phyloP scores from a whole-genome alignment of 2,113 vertebrate genomes.

The Mesitornis unicolor region DNA sequence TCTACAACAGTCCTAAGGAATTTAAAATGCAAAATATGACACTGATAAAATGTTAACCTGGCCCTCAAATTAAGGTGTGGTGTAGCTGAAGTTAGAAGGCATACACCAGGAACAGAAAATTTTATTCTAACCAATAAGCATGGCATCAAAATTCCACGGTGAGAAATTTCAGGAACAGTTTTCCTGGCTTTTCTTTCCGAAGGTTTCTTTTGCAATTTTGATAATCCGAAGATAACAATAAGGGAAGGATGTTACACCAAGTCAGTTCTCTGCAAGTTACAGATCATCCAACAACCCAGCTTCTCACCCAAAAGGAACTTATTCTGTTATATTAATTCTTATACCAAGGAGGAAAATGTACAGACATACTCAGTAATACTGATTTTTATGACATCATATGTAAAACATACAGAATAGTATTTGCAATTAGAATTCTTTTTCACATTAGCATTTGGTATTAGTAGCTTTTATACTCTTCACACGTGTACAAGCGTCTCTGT shows the following conservation, averaged over 20 bases:
- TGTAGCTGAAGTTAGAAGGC: background rate
- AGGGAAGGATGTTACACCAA: background rate
- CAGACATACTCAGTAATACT: background rate
- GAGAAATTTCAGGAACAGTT: background rate
- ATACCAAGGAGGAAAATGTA: background rate
- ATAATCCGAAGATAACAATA: background rate
- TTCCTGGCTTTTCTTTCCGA: background rate
- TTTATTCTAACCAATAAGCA: background rate
- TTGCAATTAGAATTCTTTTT: background rate
- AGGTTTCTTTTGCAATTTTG: background rate
- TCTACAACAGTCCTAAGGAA: background rate
- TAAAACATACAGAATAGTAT: background rate
- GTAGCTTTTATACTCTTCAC: background rate
- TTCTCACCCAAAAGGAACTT: background rate
- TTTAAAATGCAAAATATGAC: background rate
- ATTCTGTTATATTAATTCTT: background rate
- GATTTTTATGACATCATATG: background rate
- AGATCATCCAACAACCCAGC: background rate
- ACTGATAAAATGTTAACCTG: background rate
- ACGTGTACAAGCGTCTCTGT: background rate
- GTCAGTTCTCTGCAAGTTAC: background rate
- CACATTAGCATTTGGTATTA: background rate
- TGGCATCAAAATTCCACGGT: background rate
- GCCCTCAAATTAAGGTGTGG: background rate
- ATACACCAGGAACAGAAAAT: background rate